These are phyloP conservation scores for Glyphotaelius pellucidus DNA, from an alignment of 2,888 invertebrate species.

Conservation along the genomic window DNA sequence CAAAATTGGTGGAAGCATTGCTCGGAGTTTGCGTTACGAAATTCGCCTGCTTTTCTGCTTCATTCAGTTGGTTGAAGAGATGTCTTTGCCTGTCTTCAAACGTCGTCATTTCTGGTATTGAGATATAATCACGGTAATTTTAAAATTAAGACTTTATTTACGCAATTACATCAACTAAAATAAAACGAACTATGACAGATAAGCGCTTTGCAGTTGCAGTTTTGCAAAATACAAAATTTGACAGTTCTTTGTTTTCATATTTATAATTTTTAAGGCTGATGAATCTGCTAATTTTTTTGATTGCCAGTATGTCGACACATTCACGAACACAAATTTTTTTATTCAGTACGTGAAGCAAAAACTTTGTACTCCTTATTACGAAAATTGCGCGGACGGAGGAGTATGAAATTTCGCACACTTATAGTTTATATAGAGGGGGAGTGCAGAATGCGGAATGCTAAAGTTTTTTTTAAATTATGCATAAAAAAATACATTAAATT, in stretches of 20 bases:
- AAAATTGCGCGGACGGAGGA: too few species aligned
- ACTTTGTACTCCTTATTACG: too few species aligned
- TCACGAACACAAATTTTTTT: too few species aligned
- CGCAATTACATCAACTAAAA: background rate
- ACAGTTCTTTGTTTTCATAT: background rate
- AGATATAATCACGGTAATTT: background rate
- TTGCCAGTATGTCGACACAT: too few species aligned
- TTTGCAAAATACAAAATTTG: background rate
- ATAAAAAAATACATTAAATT: too few species aligned
- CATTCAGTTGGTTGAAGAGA: slow-evolving; percentile 83
- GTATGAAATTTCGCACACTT: too few species aligned
- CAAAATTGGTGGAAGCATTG: slow-evolving; percentile 67
- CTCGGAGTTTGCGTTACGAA: slow-evolving; percentile 69
- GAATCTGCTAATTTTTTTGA: too few species aligned
- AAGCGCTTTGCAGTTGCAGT: background rate
- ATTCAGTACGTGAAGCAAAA: too few species aligned
- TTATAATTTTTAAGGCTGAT: too few species aligned
- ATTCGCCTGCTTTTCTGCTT: slow-evolving; percentile 78
- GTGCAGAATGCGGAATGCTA: too few species aligned
- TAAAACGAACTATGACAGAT: background rate
- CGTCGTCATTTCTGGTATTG: slow-evolving; percentile 71
- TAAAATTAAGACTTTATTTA: background rate
- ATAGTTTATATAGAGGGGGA: too few species aligned
- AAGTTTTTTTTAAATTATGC: too few species aligned
- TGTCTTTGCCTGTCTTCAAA: slow-evolving; percentile 82